These are phyloP conservation scores for Trichogramma pretiosum DNA, from an alignment of 1,140 invertebrate genomes.

Conservation along the genomic window DNA sequence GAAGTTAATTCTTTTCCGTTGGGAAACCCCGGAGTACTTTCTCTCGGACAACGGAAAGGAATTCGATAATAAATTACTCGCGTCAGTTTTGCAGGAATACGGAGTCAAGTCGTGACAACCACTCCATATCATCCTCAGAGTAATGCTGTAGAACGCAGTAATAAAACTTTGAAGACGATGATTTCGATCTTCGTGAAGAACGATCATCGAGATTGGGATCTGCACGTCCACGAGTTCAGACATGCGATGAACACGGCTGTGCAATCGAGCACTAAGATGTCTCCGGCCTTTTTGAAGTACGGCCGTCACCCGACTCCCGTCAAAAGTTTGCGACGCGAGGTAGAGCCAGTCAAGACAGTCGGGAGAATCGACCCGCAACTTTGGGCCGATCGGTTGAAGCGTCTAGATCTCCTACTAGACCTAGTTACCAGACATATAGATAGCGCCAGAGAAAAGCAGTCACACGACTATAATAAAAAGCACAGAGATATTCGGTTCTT, in stretches of 20 bases:
- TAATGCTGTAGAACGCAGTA: too few species aligned
- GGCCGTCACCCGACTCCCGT: constrained; percentile 6
- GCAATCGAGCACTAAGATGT: background rate
- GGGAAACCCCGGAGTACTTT: background rate
- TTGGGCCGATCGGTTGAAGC: constrained; percentile 9
- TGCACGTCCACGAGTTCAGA: too few species aligned
- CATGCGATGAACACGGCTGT: too few species aligned
- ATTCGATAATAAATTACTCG: background rate
- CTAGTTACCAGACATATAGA: too few species aligned
- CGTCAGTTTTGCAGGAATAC: background rate
- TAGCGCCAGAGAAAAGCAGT: too few species aligned
- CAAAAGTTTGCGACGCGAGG: background rate
- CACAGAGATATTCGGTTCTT: background rate
- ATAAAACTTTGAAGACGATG: too few species aligned
- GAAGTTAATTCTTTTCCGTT: background rate
- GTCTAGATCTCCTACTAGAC: constrained; percentile 4
- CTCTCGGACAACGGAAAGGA: background rate
- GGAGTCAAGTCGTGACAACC: too few species aligned
- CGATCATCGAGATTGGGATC: too few species aligned
- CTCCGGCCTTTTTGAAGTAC: constrained; percentile 17
- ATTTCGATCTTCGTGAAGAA: too few species aligned
- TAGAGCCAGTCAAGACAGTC: background rate
- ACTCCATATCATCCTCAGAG: too few species aligned
- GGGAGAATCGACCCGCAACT: background rate
- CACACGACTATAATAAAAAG: constrained; percentile 6